Base-by-base conservation (phyloP, 2,888 invertebrate species). In the Rambutsinella grinnellia region DNA sequence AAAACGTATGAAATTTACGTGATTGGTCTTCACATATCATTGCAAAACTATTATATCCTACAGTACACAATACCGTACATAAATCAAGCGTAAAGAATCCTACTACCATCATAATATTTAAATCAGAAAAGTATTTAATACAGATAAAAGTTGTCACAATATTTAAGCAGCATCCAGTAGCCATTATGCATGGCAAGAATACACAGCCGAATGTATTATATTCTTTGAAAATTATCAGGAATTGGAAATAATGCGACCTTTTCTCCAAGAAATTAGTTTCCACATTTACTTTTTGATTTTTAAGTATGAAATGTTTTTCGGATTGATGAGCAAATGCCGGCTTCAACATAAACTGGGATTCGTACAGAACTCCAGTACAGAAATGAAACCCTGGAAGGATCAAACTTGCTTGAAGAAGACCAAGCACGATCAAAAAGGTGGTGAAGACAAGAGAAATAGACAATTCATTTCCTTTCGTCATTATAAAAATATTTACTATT, bases 21-120 rank as follows among this genome's bases (percentile, higher is more conserved):
- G 24, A 13, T 13, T 61, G 47, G n/a, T 61, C 61, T 1, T 8
- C 15, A 24, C 61, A 47, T 2, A 61, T 47, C 61, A 61, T 61
- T 2, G 61, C 6, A 47, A 61, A 46, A n/a, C 24, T 24, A 24
- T 61, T 5, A 23, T 47, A 3, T 1, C 47, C 61, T 24, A 46
- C 26, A 24, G 61, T 61, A 8, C 46, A 2, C 10, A 21, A 1
- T 3, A 15, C 23, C 5, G 13, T 13, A 24, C 15, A 15, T 0
- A 61, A n/a, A 24, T 61, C 61, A 24, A 61, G 47, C 8, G 47
- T 47, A 10, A 19, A 23, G 27, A 61, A 61, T 2, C 3, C 17
- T 5, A 46, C 15, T 8, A 61, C 2, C 24, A 61, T n/a, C n/a
- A 61, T 23, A 17, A 8, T 46, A 24, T 13, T 23, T 10, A 61